A percentile compares a stretch with the other conserved stretches of the same genome.
These are phyloP conservation scores for Polyommatus iphigenia DNA, from an alignment of 2,888 invertebrate genomes.

Conservation along the genomic window DNA sequence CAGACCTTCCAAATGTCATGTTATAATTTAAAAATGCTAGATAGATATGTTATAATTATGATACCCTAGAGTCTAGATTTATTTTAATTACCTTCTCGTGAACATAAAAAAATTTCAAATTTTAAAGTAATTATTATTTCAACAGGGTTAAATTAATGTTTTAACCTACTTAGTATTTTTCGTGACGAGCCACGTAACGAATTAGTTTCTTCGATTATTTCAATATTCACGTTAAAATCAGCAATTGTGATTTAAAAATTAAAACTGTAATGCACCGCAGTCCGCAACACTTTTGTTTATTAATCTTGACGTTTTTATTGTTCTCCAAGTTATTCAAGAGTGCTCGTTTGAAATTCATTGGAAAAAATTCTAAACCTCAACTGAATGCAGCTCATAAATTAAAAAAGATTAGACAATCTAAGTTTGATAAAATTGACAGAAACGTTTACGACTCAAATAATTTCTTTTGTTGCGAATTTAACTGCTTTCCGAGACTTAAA, in stretches of 20 bases:
- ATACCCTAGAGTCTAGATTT: neutral
- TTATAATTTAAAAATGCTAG: no score
- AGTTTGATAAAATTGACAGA: constrained; percentile 11
- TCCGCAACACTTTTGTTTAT: neutral
- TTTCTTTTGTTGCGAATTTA: constrained; percentile 19
- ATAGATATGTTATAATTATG: neutral
- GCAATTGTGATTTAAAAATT: neutral
- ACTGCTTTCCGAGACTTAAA: neutral
- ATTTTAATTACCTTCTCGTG: neutral
- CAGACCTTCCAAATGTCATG: no score
- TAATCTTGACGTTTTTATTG: constrained; percentile 8
- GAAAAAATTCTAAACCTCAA: neutral
- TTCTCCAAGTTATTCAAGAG: neutral
- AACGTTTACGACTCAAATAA: neutral
- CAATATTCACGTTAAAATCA: neutral
- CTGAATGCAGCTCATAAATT: constrained; percentile 6
- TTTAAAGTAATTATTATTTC: neutral
- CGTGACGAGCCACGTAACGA: neutral
- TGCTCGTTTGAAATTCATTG: neutral
- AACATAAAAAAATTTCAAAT: neutral
- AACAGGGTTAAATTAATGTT: neutral
- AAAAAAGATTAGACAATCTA: neutral
- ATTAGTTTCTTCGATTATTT: neutral
- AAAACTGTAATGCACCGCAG: neutral
- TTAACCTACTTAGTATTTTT: neutral